Conservation (phyloP, 2,113 vertebrate species). For the Lycocorax pyrrhopterus region DNA sequence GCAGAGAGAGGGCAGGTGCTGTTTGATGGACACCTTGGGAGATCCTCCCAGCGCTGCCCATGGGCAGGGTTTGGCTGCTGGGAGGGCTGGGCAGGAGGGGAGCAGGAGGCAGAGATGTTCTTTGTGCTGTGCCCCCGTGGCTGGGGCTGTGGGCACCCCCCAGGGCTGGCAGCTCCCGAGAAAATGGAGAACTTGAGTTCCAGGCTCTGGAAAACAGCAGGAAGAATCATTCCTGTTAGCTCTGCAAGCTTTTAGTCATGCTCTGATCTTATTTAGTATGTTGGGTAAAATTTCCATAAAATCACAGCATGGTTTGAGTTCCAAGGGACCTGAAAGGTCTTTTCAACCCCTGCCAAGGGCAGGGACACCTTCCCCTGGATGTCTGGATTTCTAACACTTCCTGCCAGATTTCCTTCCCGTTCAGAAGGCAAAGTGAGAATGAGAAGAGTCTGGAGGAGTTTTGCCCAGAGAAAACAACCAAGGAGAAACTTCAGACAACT, state of each 20-base stretch:
- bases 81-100: background rate
- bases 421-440: background rate
- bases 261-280: background rate
- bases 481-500: background rate
- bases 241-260: background rate
- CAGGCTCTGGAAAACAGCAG: background rate
- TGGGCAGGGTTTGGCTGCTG: background rate
- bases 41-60: accelerated
- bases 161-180: background rate
- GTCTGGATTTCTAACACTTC: background rate
- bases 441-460: background rate
- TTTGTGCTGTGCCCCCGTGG: accelerated
- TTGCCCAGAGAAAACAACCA: background rate
- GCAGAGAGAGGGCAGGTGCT: background rate
- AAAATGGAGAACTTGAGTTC: accelerated
- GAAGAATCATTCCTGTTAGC: background rate
- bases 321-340: background rate
- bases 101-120: background rate
- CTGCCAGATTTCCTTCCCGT: background rate
- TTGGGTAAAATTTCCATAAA: background rate
- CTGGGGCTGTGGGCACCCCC: background rate
- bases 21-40: background rate
- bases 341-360: background rate
- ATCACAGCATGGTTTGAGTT: background rate
- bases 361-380: background rate